Conservation (phyloP, 2,113 vertebrate genomes). For the Murina feae region DNA sequence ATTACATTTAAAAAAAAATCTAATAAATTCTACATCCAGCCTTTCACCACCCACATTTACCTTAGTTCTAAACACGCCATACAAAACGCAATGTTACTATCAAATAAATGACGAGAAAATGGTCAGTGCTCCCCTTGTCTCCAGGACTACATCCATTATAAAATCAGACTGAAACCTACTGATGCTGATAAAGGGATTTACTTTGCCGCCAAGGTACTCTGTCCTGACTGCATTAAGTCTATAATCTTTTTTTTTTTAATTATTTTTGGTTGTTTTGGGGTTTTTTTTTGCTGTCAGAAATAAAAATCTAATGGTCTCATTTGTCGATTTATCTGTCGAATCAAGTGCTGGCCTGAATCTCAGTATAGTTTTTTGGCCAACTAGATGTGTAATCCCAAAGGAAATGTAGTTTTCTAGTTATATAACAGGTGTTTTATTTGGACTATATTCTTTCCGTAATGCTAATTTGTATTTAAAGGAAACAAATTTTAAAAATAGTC, state of each 20-base stretch:
- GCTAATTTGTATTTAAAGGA: neutral
- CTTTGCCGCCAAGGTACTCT: neutral
- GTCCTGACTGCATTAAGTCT: neutral
- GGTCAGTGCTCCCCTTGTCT: neutral
- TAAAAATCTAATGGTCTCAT: neutral
- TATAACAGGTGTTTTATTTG: neutral
- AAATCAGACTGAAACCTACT: neutral
- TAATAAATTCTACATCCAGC: neutral
- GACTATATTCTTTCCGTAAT: neutral
- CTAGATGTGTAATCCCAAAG: neutral
- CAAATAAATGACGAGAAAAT: neutral
- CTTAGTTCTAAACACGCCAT: neutral
- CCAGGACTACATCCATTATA: neutral
- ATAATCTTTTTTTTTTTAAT: neutral
- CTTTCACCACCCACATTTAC: neutral
- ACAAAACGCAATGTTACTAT: neutral
- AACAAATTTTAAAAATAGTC: slow-evolving; percentile 15
- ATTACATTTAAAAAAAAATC: neutral
- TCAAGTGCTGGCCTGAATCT: slow-evolving; percentile 57
- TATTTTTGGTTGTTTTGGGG: neutral
- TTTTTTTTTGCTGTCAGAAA: neutral
- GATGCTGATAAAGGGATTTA: neutral
- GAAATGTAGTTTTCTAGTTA: slow-evolving; percentile 40
- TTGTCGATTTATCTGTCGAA: slow-evolving; percentile 38
- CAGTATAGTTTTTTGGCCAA: slow-evolving; percentile 47